Percentiles rank a stretch among this genome's conserved stretches.
phyloP scores from a whole-genome alignment of 1,140 invertebrate species.

The Aethina tumida region DNA sequence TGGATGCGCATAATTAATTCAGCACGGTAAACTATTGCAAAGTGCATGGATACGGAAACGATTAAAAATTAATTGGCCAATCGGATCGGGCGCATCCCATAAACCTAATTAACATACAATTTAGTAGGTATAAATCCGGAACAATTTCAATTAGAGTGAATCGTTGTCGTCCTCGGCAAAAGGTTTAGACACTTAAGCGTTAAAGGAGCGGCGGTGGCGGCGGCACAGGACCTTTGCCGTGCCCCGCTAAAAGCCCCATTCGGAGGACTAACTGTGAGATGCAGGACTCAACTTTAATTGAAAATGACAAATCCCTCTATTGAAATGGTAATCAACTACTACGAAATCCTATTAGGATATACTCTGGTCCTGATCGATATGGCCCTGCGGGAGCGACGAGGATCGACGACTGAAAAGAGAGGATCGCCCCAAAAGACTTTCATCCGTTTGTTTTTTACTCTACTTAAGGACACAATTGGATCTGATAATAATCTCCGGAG shows the following conservation, averaged over 20 bases:
- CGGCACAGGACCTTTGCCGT: constrained; percentile 13
- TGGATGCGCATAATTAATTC: too few relatives aligned
- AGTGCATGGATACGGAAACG: too few relatives aligned
- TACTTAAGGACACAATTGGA: constrained; percentile 19
- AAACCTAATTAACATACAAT: constrained; percentile 11
- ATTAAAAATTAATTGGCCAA: too few relatives aligned
- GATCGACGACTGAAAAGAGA: constrained; percentile 7
- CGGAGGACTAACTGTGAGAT: constrained; percentile 25
- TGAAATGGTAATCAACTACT: constrained; percentile 42
- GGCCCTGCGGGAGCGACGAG: constrained; percentile 17
- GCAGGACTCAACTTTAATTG: constrained; percentile 40
- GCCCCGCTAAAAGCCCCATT: constrained; percentile 19
- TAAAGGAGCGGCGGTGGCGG: not conserved
- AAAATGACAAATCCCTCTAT: constrained; percentile 40
- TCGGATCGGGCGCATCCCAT: not conserved
- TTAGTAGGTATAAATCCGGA: constrained; percentile 9
- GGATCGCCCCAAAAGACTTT: constrained; percentile 5
- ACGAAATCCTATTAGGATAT: constrained; percentile 41
- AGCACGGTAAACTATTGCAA: too few relatives aligned
- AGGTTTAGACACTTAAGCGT: not conserved
- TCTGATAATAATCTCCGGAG: too few relatives aligned
- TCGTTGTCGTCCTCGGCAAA: not conserved
- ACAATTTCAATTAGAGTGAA: constrained; percentile 10
- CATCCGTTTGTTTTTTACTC: constrained; percentile 17
- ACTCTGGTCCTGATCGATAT: constrained; percentile 35